Base-by-base conservation (phyloP, 2,113 vertebrate species). In the Glaucidium brasilianum region DNA sequence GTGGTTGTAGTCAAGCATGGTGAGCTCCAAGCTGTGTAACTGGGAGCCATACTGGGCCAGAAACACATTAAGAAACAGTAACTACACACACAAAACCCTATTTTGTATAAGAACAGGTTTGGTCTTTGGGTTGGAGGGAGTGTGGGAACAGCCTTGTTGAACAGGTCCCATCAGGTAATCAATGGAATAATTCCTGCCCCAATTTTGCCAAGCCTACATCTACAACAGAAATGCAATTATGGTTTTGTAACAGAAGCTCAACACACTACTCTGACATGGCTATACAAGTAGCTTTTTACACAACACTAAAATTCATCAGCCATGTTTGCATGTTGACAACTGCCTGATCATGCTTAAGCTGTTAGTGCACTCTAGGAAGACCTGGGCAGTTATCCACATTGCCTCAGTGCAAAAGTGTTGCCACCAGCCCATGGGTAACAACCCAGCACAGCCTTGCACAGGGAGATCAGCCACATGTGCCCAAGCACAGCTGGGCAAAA, bases 221-320 rank as follows among this genome's bases (percentile, higher is more conserved):
- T 74, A 74, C 64, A 89, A 41, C 25, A 91, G 86, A 74, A 92
- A 81, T 0, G 22, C 41, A 94, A 85, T 87, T 81, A 87, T 1
- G 15, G 83, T 95, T 96, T 96, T 95, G 72, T 91, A 94, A 94
- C 67, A 86, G 55, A 50, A 91, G 63, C 89, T 91, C 63, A 52
- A 59, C 41, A 30, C 0, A 1, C 55, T 80, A 13, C 64, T 67
- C 72, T 47, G 63, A 37, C 78, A 55, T 19, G 50, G 92, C 93
- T 93, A 77, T 30, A 74, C 75, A 84, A 88, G 75, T 18, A 78
- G 67, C 12, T 45, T 96, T 96, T 92, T 90, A 75, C 69, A 90
- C 87, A 95, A 90, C 27, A n/a, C 69, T 85, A 18, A 47, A 71
- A 85, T 18, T 85, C 29, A 7, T 22, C 71, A 80, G 79, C 69